These are phyloP conservation scores for Glaucomys volans DNA, from an alignment of 2,113 vertebrate species.

Conservation along the genomic window DNA sequence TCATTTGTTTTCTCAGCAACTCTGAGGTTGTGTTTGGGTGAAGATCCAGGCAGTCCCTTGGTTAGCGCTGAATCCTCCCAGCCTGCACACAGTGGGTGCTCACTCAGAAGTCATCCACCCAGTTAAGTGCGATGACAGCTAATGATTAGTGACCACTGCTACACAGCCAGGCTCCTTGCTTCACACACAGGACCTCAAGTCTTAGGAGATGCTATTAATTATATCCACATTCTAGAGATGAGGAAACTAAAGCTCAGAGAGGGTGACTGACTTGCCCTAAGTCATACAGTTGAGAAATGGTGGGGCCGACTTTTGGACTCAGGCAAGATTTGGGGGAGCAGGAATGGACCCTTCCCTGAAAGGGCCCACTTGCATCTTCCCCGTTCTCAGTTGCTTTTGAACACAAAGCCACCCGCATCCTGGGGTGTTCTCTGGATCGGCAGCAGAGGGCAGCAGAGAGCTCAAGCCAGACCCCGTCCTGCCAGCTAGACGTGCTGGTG, in stretches of 20 bases:
- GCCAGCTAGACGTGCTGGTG: conserved; percentile 39
- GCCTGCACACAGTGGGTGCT: not conserved
- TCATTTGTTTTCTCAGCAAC: not conserved
- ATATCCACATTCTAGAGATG: not conserved
- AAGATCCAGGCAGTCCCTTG: not conserved
- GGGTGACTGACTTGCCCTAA: not conserved
- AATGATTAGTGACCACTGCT: not conserved
- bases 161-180: not conserved
- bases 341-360: not conserved
- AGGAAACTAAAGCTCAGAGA: not conserved
- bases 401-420: not conserved
- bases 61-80: fast-evolving
- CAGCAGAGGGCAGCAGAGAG: conserved; percentile 48
- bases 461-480: not conserved
- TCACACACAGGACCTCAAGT: fast-evolving
- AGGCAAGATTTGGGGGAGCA: not conserved
- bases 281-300: not conserved
- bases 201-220: not conserved
- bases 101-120: not conserved
- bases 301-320: not conserved
- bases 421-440: not conserved
- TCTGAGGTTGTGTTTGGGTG: not conserved
- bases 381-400: not conserved
- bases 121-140: not conserved
- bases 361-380: not conserved